These are phyloP conservation scores for Dasysyrphus albostriatus DNA, from an alignment of 2,888 invertebrate genomes.

Conservation along the genomic window DNA sequence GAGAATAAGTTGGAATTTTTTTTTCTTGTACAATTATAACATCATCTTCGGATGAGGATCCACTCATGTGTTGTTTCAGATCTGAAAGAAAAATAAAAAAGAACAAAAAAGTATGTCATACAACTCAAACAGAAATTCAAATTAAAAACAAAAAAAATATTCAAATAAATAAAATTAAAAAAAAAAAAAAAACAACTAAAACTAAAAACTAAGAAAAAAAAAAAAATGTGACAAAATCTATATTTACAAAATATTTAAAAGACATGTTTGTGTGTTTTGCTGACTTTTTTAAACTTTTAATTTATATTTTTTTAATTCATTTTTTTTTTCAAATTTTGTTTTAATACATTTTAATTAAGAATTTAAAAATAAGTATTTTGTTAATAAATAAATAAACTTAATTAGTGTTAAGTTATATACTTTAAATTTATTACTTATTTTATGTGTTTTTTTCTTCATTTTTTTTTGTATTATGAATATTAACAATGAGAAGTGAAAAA, in stretches of 20 bases:
- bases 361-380: slow-evolving; percentile 26
- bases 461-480: slow-evolving; percentile 12
- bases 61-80: background rate
- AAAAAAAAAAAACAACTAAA: slow-evolving; percentile 8
- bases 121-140: slow-evolving; percentile 39
- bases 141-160: slow-evolving; percentile 20
- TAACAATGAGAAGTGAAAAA: slow-evolving; percentile 49
- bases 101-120: slow-evolving; percentile 62
- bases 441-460: background rate
- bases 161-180: slow-evolving; percentile 34
- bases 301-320: slow-evolving; percentile 20
- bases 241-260: slow-evolving; percentile 46
- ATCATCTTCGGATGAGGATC: slow-evolving; percentile 39
- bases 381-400: slow-evolving; percentile 8
- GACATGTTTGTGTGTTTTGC: slow-evolving; percentile 24
- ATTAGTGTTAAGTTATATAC: background rate
- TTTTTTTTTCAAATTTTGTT: slow-evolving; percentile 33
- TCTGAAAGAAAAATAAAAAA: slow-evolving; percentile 67
- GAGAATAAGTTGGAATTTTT: slow-evolving; percentile 1
- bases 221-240: slow-evolving; percentile 4
- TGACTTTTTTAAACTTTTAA: slow-evolving; percentile 59
- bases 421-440: background rate
- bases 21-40: slow-evolving; percentile 10
- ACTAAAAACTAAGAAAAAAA: slow-evolving; percentile 30
- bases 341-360: slow-evolving; percentile 14